Evolutionary conservation across 2,113 vertebrate species (phyloP).

Genomic region (Myxocyprinus asiaticus): DNA sequence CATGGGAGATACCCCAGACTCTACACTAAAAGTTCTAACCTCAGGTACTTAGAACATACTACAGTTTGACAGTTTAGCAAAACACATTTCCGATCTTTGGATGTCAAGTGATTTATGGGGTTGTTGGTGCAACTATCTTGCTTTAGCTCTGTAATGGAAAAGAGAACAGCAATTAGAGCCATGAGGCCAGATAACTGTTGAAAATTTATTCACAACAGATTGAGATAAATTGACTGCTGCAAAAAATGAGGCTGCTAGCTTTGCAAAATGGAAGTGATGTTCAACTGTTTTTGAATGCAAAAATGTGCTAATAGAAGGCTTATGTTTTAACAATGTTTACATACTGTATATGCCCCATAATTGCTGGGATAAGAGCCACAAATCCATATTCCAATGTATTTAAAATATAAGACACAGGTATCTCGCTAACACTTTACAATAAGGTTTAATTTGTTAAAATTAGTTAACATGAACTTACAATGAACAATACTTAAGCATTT

Average conservation of each 20-base stretch:
- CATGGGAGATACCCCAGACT: too few species aligned
- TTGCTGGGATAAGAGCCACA: background rate
- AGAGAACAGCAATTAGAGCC: conserved; percentile 45
- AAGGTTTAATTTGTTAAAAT: too few species aligned
- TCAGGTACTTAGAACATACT: background rate
- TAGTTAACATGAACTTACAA: too few species aligned
- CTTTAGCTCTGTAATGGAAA: conserved; percentile 3
- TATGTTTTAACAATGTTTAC: conserved; percentile 5
- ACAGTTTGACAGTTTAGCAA: background rate
- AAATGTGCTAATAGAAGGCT: background rate
- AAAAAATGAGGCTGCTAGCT: conserved; percentile 21
- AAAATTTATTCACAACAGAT: conserved; percentile 40
- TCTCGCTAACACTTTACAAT: too few species aligned
- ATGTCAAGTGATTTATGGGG: conserved; percentile 49
- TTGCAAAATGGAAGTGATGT: conserved; percentile 14
- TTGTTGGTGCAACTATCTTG: conserved; percentile 4
- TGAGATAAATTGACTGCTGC: conserved; percentile 44
- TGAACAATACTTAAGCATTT: too few species aligned
- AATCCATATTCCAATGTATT: too few species aligned
- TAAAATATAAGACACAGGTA: too few species aligned
- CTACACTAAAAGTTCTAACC: too few species aligned
- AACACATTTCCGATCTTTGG: conserved; percentile 1
- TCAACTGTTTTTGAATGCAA: background rate
- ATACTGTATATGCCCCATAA: background rate
- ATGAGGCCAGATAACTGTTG: conserved; percentile 38